A percentile compares a stretch with the other conserved stretches of the same genome.
Evolutionary conservation across 2,888 invertebrate species (phyloP).

Genomic region (Podabrus alpinus): DNA sequence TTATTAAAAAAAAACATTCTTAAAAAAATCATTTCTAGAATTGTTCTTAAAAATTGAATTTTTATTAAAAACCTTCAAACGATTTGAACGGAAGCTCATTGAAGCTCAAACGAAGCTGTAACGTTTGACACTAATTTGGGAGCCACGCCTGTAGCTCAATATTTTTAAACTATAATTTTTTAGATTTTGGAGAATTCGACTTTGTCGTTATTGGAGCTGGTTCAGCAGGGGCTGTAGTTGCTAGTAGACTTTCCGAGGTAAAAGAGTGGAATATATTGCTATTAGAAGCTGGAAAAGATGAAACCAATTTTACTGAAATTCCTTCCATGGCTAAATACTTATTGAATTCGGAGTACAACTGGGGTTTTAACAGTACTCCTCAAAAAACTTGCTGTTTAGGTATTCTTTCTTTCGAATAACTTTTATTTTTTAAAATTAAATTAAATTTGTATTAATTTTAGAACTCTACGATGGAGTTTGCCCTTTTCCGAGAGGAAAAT

Average conservation of each 20-base stretch:
- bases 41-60: too few species aligned
- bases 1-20: too few species aligned
- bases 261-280: slow-evolving; percentile 16
- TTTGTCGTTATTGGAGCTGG: slow-evolving; percentile 25
- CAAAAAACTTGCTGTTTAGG: slow-evolving; percentile 23
- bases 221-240: slow-evolving; percentile 23
- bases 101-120: too few species aligned
- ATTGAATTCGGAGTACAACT: slow-evolving; percentile 15
- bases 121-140: too few species aligned
- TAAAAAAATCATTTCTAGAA: too few species aligned
- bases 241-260: slow-evolving; percentile 21
- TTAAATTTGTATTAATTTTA: neutral
- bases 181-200: slow-evolving; percentile 24
- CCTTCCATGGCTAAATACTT: slow-evolving; percentile 19
- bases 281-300: slow-evolving; percentile 30
- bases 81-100: too few species aligned
- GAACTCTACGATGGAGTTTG: slow-evolving; percentile 49
- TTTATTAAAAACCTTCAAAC: too few species aligned
- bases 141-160: too few species aligned
- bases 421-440: neutral
- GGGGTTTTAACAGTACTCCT: slow-evolving; percentile 23
- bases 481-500: slow-evolving; percentile 64
- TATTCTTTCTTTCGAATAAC: slow-evolving; percentile 1
- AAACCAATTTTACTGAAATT: slow-evolving; percentile 24
- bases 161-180: neutral